Conservation (phyloP, 2,113 vertebrate genomes). For the Xenopus laevis region DNA sequence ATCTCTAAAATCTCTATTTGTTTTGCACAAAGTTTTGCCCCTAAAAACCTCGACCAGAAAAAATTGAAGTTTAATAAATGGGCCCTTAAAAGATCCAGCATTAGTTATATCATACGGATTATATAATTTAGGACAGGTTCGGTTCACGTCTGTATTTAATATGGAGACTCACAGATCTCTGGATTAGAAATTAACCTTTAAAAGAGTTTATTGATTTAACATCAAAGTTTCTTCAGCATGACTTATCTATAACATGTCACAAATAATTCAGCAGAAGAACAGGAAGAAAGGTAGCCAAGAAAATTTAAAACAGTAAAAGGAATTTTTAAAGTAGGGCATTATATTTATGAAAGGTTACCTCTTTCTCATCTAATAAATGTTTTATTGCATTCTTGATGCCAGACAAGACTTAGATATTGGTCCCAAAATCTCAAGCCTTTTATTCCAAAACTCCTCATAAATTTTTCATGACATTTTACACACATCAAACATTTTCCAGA, state of each 20-base stretch:
- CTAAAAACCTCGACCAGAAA: too few relatives aligned
- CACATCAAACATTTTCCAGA: slow-evolving; percentile 21
- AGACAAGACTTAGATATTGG: slow-evolving; percentile 26
- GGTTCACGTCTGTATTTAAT: too few relatives aligned
- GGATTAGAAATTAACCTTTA: not conserved
- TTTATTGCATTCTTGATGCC: slow-evolving; percentile 22
- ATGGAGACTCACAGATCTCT: too few relatives aligned
- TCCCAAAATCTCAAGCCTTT: slow-evolving; percentile 6
- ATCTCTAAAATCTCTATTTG: too few relatives aligned
- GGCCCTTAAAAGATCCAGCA: too few relatives aligned
- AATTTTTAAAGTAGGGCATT: slow-evolving; percentile 1
- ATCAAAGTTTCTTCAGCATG: slow-evolving; percentile 18
- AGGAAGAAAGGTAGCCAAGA: slow-evolving; percentile 11
- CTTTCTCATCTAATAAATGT: slow-evolving; percentile 27
- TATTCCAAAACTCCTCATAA: slow-evolving; percentile 9
- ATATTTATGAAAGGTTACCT: slow-evolving; percentile 12
- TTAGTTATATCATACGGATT: too few relatives aligned
- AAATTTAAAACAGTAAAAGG: slow-evolving; percentile 6
- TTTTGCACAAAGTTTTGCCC: too few relatives aligned
- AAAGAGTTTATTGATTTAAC: slow-evolving; percentile 17
- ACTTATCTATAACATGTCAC: slow-evolving; percentile 18
- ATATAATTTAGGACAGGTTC: too few relatives aligned
- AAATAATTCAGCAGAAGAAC: slow-evolving; percentile 1
- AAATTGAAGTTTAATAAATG: too few relatives aligned
- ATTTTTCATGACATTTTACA: slow-evolving; percentile 10